Percentiles rank a stretch among this genome's conserved stretches.
Evolutionary conservation across 2,113 vertebrate species (phyloP).

Genomic region (Spermophilus dauricus): DNA sequence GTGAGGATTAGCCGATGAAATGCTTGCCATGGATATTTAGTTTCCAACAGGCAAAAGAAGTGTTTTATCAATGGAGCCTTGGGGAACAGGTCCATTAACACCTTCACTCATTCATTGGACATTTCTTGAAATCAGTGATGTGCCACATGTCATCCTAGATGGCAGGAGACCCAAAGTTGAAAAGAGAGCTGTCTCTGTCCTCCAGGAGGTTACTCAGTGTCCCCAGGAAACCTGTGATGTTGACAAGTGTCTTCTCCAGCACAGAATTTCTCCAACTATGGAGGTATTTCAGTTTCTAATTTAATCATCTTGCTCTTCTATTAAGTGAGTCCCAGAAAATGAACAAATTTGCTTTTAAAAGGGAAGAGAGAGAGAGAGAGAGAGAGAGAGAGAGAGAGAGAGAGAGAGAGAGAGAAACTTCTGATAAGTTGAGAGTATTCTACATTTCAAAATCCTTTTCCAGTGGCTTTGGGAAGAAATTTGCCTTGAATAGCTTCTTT

Average conservation of each 20-base stretch:
- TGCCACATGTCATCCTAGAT: not conserved
- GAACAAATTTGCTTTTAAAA: not conserved
- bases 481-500: not conserved
- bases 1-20: not conserved
- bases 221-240: not conserved
- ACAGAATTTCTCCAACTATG: not conserved
- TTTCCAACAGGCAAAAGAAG: not conserved
- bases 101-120: not conserved
- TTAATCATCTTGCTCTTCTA: not conserved
- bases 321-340: not conserved
- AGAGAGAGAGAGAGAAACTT: not conserved
- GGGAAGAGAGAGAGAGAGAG: not conserved
- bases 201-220: not conserved
- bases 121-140: not conserved
- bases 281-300: constrained; percentile 33
- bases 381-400: not conserved
- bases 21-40: not conserved
- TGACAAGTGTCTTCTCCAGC: not conserved
- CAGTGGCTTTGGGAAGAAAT: not conserved
- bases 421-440: not conserved
- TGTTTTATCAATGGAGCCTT: not conserved
- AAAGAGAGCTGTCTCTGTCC: not conserved
- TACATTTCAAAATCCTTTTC: not conserved
- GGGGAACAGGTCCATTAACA: not conserved
- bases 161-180: not conserved